phyloP scores from a whole-genome alignment of 2,888 invertebrate genomes.

The Graphium colonna region DNA sequence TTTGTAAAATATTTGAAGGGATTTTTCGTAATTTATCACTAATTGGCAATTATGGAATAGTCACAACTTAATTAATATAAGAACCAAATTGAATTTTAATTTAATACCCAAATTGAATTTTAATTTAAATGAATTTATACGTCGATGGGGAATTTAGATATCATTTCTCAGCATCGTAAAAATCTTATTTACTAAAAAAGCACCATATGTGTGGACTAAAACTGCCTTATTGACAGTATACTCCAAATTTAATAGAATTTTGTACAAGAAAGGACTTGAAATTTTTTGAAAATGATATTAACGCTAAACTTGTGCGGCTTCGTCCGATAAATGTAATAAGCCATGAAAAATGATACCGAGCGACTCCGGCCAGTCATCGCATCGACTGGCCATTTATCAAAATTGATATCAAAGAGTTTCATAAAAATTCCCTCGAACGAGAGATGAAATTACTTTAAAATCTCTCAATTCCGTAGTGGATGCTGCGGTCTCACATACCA shows the following conservation, averaged over 20 bases:
- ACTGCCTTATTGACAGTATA: conserved; percentile 14
- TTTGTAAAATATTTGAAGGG: too few species aligned
- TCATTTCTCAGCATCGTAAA: too few species aligned
- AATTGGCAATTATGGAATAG: too few species aligned
- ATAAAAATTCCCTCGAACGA: conserved; percentile 25
- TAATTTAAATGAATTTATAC: too few species aligned
- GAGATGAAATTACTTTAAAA: conserved; percentile 18
- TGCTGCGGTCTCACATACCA: not conserved
- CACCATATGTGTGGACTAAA: conserved; percentile 1
- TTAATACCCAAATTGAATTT: too few species aligned
- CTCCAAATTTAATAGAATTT: conserved; percentile 18
- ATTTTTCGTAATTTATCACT: too few species aligned
- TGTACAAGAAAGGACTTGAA: conserved; percentile 9
- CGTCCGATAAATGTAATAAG: conserved; percentile 41
- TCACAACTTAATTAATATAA: too few species aligned
- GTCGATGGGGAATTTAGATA: too few species aligned
- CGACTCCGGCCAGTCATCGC: conserved; percentile 56
- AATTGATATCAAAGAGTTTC: conserved; percentile 31
- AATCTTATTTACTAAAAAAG: too few species aligned
- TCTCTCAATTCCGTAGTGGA: conserved; percentile 1
- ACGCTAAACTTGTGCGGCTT: conserved; percentile 28
- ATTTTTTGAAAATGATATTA: conserved; percentile 27
- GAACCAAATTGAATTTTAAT: too few species aligned
- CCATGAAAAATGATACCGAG: conserved; percentile 45
- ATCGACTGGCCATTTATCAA: conserved; percentile 52